Percentiles rank a stretch among this genome's conserved stretches.
These are phyloP conservation scores for Pristionchus maxplancki DNA, from an alignment of 2,888 invertebrate genomes.

Conservation along the genomic window DNA sequence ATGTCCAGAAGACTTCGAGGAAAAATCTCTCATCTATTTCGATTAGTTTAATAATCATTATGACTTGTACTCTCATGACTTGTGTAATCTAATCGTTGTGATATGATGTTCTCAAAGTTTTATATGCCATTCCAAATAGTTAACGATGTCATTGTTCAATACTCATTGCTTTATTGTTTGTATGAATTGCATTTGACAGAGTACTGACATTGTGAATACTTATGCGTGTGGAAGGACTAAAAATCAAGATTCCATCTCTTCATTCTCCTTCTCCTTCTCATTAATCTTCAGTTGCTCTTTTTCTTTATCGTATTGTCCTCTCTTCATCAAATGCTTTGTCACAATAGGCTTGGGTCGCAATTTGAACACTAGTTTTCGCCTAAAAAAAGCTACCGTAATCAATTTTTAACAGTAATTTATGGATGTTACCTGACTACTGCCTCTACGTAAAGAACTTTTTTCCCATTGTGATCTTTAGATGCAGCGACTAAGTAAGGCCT, in stretches of 20 bases:
- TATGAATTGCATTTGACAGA: constrained; percentile 14
- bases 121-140: constrained; percentile 1
- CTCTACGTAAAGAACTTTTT: constrained; percentile 24
- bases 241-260: not conserved
- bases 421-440: constrained; percentile 13
- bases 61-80: not conserved
- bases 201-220: not conserved
- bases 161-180: constrained; percentile 3
- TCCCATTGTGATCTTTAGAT: constrained; percentile 43
- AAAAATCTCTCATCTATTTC: constrained; percentile 16
- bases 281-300: not conserved
- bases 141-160: constrained; percentile 9
- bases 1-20: constrained; percentile 20
- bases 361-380: constrained; percentile 58
- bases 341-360: constrained; percentile 64
- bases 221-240: not conserved
- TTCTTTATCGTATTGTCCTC: constrained; percentile 30
- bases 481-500: constrained; percentile 60
- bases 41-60: constrained; percentile 1
- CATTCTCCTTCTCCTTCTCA: constrained; percentile 32
- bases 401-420: not conserved
- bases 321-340: constrained; percentile 52
- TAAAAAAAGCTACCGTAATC: not conserved
- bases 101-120: not conserved
- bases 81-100: not conserved